phyloP scores from a whole-genome alignment of 2,888 invertebrate species.

The Camponotus fellah region DNA sequence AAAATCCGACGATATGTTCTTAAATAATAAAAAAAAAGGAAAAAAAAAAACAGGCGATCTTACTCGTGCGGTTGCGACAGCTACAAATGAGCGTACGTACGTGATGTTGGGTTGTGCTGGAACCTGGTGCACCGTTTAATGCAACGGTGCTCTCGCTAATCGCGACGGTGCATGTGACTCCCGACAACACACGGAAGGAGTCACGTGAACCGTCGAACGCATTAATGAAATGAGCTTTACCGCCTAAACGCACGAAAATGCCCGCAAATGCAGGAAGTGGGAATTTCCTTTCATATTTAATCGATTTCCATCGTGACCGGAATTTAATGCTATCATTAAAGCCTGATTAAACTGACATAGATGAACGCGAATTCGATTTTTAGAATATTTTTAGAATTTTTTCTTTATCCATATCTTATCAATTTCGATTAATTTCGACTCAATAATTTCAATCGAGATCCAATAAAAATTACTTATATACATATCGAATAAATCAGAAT shows the following conservation, averaged over 20 bases:
- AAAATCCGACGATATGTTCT: slow-evolving; percentile 31
- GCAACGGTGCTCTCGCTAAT: slow-evolving; percentile 52
- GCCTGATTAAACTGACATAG: background rate
- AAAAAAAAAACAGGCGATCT: slow-evolving; percentile 15
- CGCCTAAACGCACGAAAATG: slow-evolving; percentile 34
- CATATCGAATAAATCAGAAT: slow-evolving; percentile 31
- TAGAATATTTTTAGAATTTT: background rate
- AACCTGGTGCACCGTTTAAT: slow-evolving; percentile 50
- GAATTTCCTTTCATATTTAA: slow-evolving; percentile 24
- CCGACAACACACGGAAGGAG: slow-evolving; percentile 42
- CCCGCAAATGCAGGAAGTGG: background rate
- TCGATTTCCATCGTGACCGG: slow-evolving; percentile 5
- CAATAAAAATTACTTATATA: slow-evolving; percentile 3
- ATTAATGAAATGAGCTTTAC: slow-evolving; percentile 45
- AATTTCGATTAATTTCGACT: background rate
- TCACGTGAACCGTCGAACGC: slow-evolving; percentile 52
- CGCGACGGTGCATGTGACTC: slow-evolving; percentile 50
- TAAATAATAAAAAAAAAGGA: slow-evolving; percentile 9
- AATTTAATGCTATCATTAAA: background rate
- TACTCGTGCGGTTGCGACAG: slow-evolving; percentile 39
- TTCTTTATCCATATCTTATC: background rate
- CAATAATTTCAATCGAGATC: background rate
- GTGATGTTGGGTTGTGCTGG: slow-evolving; percentile 37
- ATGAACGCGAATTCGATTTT: background rate
- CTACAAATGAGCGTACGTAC: slow-evolving; percentile 48